Evolutionary conservation across 1,140 invertebrate species (phyloP).

Genomic region (Hyposmocoma kahamanoa): DNA sequence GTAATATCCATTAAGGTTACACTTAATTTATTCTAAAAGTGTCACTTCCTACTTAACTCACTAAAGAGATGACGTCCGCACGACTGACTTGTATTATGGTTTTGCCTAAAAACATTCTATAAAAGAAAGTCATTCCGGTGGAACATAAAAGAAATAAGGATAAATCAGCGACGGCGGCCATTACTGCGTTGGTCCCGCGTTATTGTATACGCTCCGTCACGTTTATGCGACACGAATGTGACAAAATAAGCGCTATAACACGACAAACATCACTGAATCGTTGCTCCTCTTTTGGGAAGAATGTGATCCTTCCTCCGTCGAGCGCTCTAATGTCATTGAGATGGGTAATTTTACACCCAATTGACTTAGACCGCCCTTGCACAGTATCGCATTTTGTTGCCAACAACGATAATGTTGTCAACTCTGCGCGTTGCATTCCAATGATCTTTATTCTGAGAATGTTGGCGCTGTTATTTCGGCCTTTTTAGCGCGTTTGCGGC

Average conservation of each 20-base stretch:
- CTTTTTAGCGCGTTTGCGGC: too few species aligned
- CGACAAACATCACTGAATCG: slow-evolving; percentile 21
- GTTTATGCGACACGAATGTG: slow-evolving; percentile 52
- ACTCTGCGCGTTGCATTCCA: neutral
- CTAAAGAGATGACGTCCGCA: slow-evolving; percentile 13
- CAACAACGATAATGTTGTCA: neutral
- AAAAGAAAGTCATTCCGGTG: slow-evolving; percentile 55
- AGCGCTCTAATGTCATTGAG: slow-evolving; percentile 12
- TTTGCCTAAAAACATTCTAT: slow-evolving; percentile 41
- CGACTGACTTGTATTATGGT: slow-evolving; percentile 28
- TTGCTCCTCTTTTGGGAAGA: neutral
- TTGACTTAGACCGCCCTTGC: slow-evolving; percentile 6
- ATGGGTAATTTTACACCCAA: slow-evolving; percentile 19
- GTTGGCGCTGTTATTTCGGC: too few species aligned
- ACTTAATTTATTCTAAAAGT: slow-evolving; percentile 47
- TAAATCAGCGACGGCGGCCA: slow-evolving; percentile 62
- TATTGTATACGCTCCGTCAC: slow-evolving; percentile 60
- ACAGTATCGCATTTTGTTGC: slow-evolving; percentile 1
- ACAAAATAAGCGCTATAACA: slow-evolving; percentile 54
- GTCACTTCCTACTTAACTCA: slow-evolving; percentile 29
- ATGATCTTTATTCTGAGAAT: neutral
- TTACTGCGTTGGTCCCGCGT: slow-evolving; percentile 43
- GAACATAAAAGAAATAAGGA: slow-evolving; percentile 66
- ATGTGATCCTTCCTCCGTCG: neutral
- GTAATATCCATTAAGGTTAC: slow-evolving; percentile 35